Evolutionary conservation across 2,888 invertebrate species (phyloP).

Genomic region (Agrochola litura): DNA sequence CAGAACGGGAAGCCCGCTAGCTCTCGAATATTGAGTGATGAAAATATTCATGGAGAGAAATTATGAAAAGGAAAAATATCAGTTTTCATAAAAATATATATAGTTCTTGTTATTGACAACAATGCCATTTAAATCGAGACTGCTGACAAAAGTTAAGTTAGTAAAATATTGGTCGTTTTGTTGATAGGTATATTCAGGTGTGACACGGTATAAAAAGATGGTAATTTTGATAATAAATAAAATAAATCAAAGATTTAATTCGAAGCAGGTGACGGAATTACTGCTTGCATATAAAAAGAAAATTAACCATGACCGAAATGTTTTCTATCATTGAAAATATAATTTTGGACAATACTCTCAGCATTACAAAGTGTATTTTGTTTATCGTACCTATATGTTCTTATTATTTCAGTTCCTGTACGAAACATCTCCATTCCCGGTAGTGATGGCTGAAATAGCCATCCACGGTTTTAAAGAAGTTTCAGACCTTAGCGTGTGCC

Average conservation of each 20-base stretch:
- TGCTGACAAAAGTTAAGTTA: too few species aligned
- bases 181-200: background rate
- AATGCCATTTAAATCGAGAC: background rate
- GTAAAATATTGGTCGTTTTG: background rate
- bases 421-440: slow-evolving; percentile 88
- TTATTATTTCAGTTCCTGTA: slow-evolving; percentile 85
- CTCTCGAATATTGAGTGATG: slow-evolving; percentile 29
- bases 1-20: slow-evolving; percentile 15
- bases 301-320: too few species aligned
- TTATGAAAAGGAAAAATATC: background rate
- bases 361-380: background rate
- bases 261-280: background rate
- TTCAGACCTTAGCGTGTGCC: slow-evolving; percentile 86
- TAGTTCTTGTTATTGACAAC: background rate
- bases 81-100: background rate
- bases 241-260: background rate
- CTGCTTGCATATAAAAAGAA: background rate
- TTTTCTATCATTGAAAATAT: too few species aligned
- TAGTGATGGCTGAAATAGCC: slow-evolving; percentile 88
- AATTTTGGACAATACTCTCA: too few species aligned
- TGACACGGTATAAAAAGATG: too few species aligned
- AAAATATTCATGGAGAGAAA: slow-evolving; percentile 17
- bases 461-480: slow-evolving; percentile 89
- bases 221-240: background rate
- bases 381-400: background rate